Base-by-base conservation (phyloP, 2,113 vertebrate genomes). In the Halichoerus grypus region DNA sequence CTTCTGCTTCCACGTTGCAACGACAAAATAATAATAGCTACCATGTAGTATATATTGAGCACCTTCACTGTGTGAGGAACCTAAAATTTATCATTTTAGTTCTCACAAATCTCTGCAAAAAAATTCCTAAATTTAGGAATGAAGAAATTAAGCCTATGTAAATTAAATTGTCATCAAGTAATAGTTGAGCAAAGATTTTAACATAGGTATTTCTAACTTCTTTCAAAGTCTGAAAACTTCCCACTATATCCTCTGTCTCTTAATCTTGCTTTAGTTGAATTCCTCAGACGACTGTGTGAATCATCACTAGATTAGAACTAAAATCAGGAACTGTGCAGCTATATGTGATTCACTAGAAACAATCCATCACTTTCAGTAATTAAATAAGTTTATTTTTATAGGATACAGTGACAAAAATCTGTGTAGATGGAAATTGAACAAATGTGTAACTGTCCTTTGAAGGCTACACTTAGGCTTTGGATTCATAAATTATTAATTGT, bases 171-270 rank as follows among this genome's bases (percentile, higher is more conserved):
- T 16, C 31, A 33, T 85, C 22, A 57, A 80, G 19, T 63, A 74
- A 83, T 19, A 24, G 12, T 31, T 83, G 19, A 92, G n/a, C 15
- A 91, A 77, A 76, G 14, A 79, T 74, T 82, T 72, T 1, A 81
- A 74, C 3, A 77, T 7, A 22, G 11, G 0, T 69, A 46, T 74
- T 89, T 94, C 61, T 86, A 80, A 69, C 12, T 84, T 39, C 57
- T 80, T 92, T 96, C 63, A 77, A 88, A 72, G 9, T 82, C 28
- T 83, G 3, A 88, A 86, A 63, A 71, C 9, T 51, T 85, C 71
- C 7, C 31, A 33, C 1, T 39, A 1, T 31, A 61, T 1, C 9
- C 5, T 42, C 18, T 57, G 0, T 59, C 71, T 57, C 15, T n/a
- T 77, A 49, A 77, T 28, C 74, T 31, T 31, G 11, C 26, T 77